Evolutionary conservation across 1,140 invertebrate species (phyloP), one percentile per base, ranked within the genome.

Genomic region (Aphaenogaster rudis): DNA sequence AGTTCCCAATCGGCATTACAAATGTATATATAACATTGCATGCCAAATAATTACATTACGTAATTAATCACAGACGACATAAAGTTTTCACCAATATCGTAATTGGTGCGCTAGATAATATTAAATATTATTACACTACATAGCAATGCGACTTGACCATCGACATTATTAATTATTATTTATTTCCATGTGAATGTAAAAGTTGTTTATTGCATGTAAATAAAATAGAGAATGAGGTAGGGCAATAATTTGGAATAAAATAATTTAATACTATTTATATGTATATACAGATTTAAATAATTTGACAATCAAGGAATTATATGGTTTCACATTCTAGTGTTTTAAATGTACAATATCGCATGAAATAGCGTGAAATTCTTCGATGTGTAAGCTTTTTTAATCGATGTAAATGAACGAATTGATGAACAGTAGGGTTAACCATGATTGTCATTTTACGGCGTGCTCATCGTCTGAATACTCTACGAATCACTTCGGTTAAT

Each of bases 401-500:
- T 57, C 3, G 7, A 72, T 57, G 3, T 36, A 6, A 59, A 39
- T 28, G 3, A 54, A 84, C 7, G 13, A 42, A 48, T 74, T 74
- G 67, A 39, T 39, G 28, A 5, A 54, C 2, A 21, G n/a, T 9
- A 6, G 5, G 8, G 4, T 21, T 80, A 9, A 57, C 7, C 4
- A 11, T 33, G 36, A 67, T 54, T 42, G 13, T 52, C 36, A 28
- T 13, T 80, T 81, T 69, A 63, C 21, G 7, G 6, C 17, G 61
- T 45, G 17, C 17, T 28, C 28, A 36, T 57, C 9, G 6, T 67
- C 7, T 84, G 39, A 82, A 72, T 82, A 74, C 0, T 59, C 42
- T 6, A 45, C 54, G 45, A 61, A 84, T 84, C 69, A 84, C 33
- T 84, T 63, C 13, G 17, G 54, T 84, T 77, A 69, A 87, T 78